Percentiles rank a stretch among this genome's conserved stretches.
Conservation (phyloP, 1,140 invertebrate species). For the Aradophagus sp. region DNA sequence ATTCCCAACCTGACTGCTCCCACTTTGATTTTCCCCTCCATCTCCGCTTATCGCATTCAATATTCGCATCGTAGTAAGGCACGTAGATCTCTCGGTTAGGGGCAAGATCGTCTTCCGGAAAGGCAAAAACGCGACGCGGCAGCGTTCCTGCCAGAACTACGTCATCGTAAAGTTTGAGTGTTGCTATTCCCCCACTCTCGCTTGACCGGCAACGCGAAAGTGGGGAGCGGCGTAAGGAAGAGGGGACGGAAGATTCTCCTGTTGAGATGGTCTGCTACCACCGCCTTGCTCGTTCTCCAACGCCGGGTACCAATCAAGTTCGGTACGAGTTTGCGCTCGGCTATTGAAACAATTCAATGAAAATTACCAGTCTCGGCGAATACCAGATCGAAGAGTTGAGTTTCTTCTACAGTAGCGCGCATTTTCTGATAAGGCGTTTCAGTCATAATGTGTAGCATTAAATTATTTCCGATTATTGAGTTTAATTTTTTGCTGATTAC, state of each 20-base stretch:
- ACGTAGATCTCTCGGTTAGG: conserved; percentile 40
- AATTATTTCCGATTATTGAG: too few relatives aligned
- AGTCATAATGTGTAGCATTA: too few relatives aligned
- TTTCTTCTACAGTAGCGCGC: too few relatives aligned
- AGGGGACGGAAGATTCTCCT: conserved; percentile 48
- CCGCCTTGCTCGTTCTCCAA: conserved; percentile 51
- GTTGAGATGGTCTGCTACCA: conserved; percentile 46
- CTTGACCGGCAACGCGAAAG: conserved; percentile 18
- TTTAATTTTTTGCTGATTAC: too few relatives aligned
- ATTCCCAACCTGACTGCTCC: conserved; percentile 9
- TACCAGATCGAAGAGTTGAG: too few relatives aligned
- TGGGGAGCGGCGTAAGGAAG: too few relatives aligned
- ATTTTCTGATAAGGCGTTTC: too few relatives aligned
- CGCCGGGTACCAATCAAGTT: conserved; percentile 19
- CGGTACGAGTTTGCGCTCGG: too few relatives aligned
- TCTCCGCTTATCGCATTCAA: conserved; percentile 4
- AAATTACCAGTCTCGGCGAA: too few relatives aligned
- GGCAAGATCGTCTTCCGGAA: conserved; percentile 61
- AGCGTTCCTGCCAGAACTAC: conserved; percentile 71
- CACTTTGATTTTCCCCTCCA: conserved; percentile 21
- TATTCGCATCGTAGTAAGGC: conserved; percentile 29
- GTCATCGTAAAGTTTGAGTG: conserved; percentile 73
- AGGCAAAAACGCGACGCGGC: conserved; percentile 67
- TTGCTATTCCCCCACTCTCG: conserved; percentile 69
- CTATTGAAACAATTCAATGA: too few relatives aligned